Percentiles rank a stretch among this genome's conserved stretches.
Evolutionary conservation across 2,888 invertebrate species (phyloP).

Genomic region (Coenonympha arcania): DNA sequence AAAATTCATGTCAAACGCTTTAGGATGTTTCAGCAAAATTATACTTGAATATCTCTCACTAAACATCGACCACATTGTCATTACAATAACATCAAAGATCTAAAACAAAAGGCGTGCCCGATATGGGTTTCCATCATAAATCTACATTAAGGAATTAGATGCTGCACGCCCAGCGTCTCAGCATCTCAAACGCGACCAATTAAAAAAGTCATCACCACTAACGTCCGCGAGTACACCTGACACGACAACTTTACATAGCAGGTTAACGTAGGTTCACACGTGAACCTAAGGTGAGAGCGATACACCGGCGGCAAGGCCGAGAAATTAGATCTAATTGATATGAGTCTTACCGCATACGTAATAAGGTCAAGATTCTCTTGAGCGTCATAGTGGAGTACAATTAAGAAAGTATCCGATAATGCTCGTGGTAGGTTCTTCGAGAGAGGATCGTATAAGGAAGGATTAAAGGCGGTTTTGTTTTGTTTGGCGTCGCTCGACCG

Average conservation of each 20-base stretch:
- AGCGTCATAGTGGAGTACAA: conserved; percentile 53
- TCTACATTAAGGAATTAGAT: conserved; percentile 60
- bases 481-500: conserved; percentile 44
- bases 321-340: conserved; percentile 51
- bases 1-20: too few relatives aligned
- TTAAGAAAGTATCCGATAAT: conserved; percentile 73
- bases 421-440: conserved; percentile 37
- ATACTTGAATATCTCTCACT: not conserved
- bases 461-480: conserved; percentile 48
- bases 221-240: conserved; percentile 47
- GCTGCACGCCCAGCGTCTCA: conserved; percentile 59
- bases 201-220: conserved; percentile 51
- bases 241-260: conserved; percentile 54
- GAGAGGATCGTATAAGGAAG: conserved; percentile 43
- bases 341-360: conserved; percentile 45
- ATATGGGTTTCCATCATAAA: conserved; percentile 53
- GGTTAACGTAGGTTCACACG: conserved; percentile 71
- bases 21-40: too few relatives aligned
- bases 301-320: conserved; percentile 71
- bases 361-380: conserved; percentile 63
- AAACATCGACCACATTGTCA: not conserved
- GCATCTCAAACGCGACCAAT: conserved; percentile 51
- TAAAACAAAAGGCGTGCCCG: conserved; percentile 57
- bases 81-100: conserved; percentile 23
- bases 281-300: conserved; percentile 71